Evolutionary conservation across 1,140 invertebrate species (phyloP), one percentile per base, ranked within the genome.

Genomic region (Bombus waltoni): DNA sequence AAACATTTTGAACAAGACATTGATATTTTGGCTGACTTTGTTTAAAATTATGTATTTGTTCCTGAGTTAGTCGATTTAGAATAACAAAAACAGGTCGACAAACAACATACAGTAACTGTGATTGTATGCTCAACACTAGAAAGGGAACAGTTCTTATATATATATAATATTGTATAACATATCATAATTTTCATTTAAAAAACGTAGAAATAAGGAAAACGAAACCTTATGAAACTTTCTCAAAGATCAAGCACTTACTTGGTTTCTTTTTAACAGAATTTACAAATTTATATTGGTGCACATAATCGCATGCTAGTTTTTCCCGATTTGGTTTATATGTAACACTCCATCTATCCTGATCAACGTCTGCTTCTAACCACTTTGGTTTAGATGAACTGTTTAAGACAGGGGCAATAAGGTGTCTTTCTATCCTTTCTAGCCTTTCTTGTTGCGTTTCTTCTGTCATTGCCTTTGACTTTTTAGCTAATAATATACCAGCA

Each of bases 361-460:
- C 93, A 11, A 91, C 80, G 72, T 93, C 93, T 66, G 94, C 94
- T 78, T 95, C 94, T 40, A 96, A 93, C 93, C 95, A 95, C 83
- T 96, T 96, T 47, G 95, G 95, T 80, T 93, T 94, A 59, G 72
- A 91, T 6, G 91, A 93, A 57, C 88, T 78, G 32, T 90, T 93
- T 15, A 96, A 75, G 71, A 95, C 84, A 10, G 96, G 96, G 38
- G 96, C 96, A 62, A 92, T 91, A 59, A 96, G 92, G 78, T 96
- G 95, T 81, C 96, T 94, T 68, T 96, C 96, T 78, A 96, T 90
- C 85, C 96, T 94, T 47, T 96, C 96, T 35, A 96, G 78, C 47
- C 96, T 93, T 88, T 96, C 96, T 71, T 93, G 94, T n/a, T 96
- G 93, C 75, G 95, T 96, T 15, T 94, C 94, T 83, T 94, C 92